These are phyloP conservation scores for Nerophis lumbriciformis DNA, from an alignment of 2,113 vertebrate genomes.

Conservation along the genomic window DNA sequence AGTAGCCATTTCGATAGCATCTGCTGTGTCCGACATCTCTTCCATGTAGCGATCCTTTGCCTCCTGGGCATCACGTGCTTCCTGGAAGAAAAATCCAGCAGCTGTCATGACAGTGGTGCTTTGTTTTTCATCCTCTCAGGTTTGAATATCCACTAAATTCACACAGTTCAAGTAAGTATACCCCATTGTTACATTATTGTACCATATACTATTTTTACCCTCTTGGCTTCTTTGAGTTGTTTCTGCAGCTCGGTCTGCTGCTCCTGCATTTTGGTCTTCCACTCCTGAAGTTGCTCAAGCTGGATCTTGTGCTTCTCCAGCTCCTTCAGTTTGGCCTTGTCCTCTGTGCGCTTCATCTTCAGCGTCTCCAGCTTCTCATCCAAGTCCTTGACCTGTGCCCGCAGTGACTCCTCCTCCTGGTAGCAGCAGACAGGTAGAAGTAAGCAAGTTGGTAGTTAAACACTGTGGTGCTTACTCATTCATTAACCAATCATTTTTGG, in stretches of 20 bases:
- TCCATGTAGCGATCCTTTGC: constrained; percentile 96
- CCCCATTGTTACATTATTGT: neutral
- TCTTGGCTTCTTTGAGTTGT: constrained; percentile 93
- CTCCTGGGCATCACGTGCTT: constrained; percentile 82
- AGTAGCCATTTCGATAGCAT: constrained; percentile 96
- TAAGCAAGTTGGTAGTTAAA: neutral
- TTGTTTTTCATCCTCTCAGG: neutral
- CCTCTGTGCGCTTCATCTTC: constrained; percentile 87
- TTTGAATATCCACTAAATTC: neutral
- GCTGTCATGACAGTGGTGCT: neutral
- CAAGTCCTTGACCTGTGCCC: constrained; percentile 87
- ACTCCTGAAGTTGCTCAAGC: constrained; percentile 96
- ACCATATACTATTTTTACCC: constrained; percentile 66
- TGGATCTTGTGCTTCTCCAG: constrained; percentile 97
- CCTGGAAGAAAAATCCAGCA: constrained; percentile 24
- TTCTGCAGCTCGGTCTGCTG: constrained; percentile 92
- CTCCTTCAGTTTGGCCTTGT: constrained; percentile 95
- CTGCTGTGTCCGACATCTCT: constrained; percentile 94
- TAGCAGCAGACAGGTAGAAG: neutral
- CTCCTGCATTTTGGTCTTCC: constrained; percentile 98
- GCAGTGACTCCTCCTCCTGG: constrained; percentile 86
- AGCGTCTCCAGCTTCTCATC: constrained; percentile 96
- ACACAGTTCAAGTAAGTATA: too few species aligned
- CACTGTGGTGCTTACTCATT: neutral
- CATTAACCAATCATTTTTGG: neutral